Evolutionary conservation across 2,113 vertebrate genomes (phyloP).

Genomic region (Etheostoma cragini): DNA sequence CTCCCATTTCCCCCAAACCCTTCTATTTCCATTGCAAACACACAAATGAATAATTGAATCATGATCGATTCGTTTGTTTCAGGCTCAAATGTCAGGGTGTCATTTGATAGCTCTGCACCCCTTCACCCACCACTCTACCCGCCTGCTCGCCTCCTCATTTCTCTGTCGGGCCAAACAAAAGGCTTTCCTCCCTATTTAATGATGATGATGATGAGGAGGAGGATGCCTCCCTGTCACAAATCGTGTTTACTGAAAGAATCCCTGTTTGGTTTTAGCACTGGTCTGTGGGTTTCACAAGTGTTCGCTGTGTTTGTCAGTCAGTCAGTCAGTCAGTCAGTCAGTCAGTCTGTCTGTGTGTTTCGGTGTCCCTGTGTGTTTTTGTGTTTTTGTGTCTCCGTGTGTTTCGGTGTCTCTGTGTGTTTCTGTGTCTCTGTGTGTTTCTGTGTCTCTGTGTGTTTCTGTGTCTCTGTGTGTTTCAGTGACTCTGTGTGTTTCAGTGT

Average conservation of each 20-base stretch:
- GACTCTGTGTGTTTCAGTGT: not conserved
- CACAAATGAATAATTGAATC: slow-evolving; percentile 80
- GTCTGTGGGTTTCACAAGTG: slow-evolving; percentile 39
- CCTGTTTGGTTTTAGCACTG: slow-evolving; percentile 50
- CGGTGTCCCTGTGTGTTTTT: slow-evolving; percentile 1
- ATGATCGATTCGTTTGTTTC: slow-evolving; percentile 77
- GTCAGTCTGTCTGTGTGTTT: slow-evolving; percentile 28
- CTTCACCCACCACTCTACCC: not conserved
- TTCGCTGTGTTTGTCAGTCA: slow-evolving; percentile 14
- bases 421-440: not conserved
- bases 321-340: slow-evolving; percentile 34
- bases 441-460: not conserved
- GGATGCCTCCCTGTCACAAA: slow-evolving; percentile 32
- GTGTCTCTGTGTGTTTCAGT: not conserved
- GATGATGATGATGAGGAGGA: slow-evolving; percentile 49
- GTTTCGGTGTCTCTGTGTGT: not conserved
- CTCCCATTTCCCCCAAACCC: slow-evolving; percentile 22
- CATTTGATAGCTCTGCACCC: slow-evolving; percentile 64
- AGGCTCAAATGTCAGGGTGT: slow-evolving; percentile 79
- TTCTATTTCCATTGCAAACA: slow-evolving; percentile 68
- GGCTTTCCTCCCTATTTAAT: slow-evolving; percentile 44
- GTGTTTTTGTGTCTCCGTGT: slow-evolving; percentile 11
- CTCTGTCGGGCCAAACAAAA: slow-evolving; percentile 34
- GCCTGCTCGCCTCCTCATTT: slow-evolving; percentile 46
- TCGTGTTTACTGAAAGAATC: slow-evolving; percentile 35